Base-by-base conservation (phyloP, 1,140 invertebrate species). In the Cherax destructor region DNA sequence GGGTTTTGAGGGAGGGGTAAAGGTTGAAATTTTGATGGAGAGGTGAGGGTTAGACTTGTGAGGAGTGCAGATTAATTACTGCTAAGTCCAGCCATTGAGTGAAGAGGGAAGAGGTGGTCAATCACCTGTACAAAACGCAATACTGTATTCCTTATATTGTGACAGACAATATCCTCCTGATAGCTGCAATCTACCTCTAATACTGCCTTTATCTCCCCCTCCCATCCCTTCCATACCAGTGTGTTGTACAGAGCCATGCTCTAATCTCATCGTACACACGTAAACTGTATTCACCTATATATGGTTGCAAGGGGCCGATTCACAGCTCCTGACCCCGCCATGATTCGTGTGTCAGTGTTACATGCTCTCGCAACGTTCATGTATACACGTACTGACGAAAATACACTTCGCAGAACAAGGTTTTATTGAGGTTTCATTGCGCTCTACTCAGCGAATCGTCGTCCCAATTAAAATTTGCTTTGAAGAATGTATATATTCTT, bases 201-300 rank as follows among this genome's bases (percentile, higher is more conserved):
- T 52, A 2, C 30, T 61, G 13, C 21, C 65, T 61, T 83, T 83
- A 83, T 65, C 21, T 3, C 6, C 56, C 21, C 56, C 30, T 2
- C 30, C 30, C 30, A 41, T n/a, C n/a, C 30, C 30, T 41, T 41
- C 52, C 52, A 47, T 56, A 65, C 80, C 80, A 30, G 56, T 7
- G n/a, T 41, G 65, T 83, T 61, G 21, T 21, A 24, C 18, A 3
- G 52, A 30, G n/a, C 41, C 80, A 83, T 24, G 80, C 56, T 83
- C n/a, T 83, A 83, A 83, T 83, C 80, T 30, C 56, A 50, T 5
- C 41, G 21, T 47, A 83, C 80, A 83, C 80, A 83, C 24, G 80
- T 83, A 83, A 47, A 52, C 59, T 83, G 59, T 83, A 56, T 61
- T 30, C 56, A 61, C 59, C 59, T 52, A 83, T 65, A 13, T 83